phyloP scores from a whole-genome alignment of 2,797 vertebrate genomes.

The Meriones psammophilus region DNA sequence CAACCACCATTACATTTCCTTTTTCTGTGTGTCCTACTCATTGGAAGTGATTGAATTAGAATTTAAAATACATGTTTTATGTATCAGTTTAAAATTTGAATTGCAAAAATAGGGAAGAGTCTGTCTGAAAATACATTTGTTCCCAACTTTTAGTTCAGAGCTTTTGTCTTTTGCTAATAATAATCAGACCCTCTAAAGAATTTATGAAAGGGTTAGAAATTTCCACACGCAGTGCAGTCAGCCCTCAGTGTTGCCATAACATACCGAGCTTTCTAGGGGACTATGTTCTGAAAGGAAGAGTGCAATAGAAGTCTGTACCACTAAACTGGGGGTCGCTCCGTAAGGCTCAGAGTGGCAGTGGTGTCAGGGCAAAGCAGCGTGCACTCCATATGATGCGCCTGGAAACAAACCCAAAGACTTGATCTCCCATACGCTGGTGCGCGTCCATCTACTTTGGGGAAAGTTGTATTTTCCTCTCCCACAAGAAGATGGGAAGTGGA shows the following conservation, averaged over 20 bases:
- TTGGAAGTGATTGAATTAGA: neutral
- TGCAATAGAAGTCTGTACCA: neutral
- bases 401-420: neutral
- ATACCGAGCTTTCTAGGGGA: neutral
- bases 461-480: neutral
- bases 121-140: neutral
- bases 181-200: neutral
- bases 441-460: neutral
- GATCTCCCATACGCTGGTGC: neutral
- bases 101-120: neutral
- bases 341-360: neutral
- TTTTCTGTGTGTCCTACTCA: neutral
- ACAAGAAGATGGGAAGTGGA: neutral
- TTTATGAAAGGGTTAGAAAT: neutral
- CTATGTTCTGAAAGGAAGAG: conserved; percentile 13
- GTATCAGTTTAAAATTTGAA: neutral
- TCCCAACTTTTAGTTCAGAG: neutral
- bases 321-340: neutral
- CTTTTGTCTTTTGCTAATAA: conserved; percentile 9
- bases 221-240: neutral
- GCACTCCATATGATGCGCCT: neutral
- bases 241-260: neutral
- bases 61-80: neutral
- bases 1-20: neutral
- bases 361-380: neutral